Percentiles rank a stretch among this genome's conserved stretches.
Evolutionary conservation across 2,888 invertebrate genomes (phyloP).

Genomic region (Drosophila mulleri): DNA sequence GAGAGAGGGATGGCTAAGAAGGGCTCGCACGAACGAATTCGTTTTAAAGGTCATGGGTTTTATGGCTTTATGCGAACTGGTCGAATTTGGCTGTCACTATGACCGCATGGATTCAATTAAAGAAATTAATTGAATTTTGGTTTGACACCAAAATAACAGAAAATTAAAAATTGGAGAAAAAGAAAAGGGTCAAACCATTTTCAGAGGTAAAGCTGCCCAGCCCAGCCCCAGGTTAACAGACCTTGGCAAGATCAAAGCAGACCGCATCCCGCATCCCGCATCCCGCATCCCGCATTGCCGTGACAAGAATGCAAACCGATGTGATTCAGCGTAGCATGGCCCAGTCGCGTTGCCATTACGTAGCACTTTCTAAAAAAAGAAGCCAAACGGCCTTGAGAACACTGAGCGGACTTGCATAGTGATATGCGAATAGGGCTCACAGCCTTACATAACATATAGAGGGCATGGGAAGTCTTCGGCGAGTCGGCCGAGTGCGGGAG

Average conservation of each 20-base stretch:
- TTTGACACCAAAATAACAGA: not conserved
- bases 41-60: conserved; percentile 42
- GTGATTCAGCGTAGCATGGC: conserved; percentile 16
- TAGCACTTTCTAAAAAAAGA: conserved; percentile 61
- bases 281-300: not conserved
- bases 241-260: conserved; percentile 24
- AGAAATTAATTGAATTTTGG: conserved; percentile 40
- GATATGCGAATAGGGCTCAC: conserved; percentile 42
- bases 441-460: conserved; percentile 66
- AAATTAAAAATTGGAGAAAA: conserved; percentile 5
- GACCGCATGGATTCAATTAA: conserved; percentile 31
- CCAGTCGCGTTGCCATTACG: conserved; percentile 24
- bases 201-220: conserved; percentile 1
- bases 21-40: conserved; percentile 31
- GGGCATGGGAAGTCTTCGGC: not conserved
- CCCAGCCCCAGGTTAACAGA: conserved; percentile 2
- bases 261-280: conserved; percentile 1
- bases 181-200: conserved; percentile 31
- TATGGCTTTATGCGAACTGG: conserved; percentile 10
- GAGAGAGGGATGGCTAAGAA: conserved; percentile 4
- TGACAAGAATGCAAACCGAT: conserved; percentile 33
- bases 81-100: not conserved
- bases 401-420: conserved; percentile 26
- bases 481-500: conserved; percentile 24
- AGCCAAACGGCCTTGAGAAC: conserved; percentile 66